Conservation (phyloP, 2,888 invertebrate genomes). For the Drosophila paracracens region DNA sequence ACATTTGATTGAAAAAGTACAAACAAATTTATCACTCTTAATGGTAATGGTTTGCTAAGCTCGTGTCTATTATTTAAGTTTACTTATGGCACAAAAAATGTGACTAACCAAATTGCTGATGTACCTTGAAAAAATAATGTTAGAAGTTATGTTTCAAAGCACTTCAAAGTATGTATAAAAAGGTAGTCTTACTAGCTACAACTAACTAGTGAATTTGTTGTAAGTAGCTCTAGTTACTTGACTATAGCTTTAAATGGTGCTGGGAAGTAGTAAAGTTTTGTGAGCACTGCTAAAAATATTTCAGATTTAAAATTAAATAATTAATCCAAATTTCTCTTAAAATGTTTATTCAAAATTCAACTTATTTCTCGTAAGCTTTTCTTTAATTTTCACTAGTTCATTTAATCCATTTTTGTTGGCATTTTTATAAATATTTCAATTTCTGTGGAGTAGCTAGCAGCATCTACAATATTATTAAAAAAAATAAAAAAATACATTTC, state of each 20-base stretch:
- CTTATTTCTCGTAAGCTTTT: not conserved
- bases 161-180: not conserved
- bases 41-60: slow-evolving; percentile 2
- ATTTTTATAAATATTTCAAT: not conserved
- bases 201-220: not conserved
- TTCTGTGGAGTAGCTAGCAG: not conserved
- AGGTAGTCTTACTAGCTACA: not conserved
- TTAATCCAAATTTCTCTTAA: not conserved
- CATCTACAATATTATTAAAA: not conserved
- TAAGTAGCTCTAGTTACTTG: not conserved
- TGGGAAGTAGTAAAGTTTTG: not conserved
- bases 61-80: not conserved
- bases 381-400: not conserved
- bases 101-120: not conserved
- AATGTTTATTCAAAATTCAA: not conserved
- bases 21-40: slow-evolving; percentile 5
- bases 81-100: not conserved
- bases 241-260: not conserved
- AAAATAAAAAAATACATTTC: not conserved
- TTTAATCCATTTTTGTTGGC: not conserved
- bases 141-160: not conserved
- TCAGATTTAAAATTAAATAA: not conserved
- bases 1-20: slow-evolving; percentile 32
- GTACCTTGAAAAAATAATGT: not conserved
- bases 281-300: not conserved